Percentiles rank a stretch among this genome's conserved stretches.
phyloP scores from a whole-genome alignment of 2,797 vertebrate species.

The Ataeniobius toweri region DNA sequence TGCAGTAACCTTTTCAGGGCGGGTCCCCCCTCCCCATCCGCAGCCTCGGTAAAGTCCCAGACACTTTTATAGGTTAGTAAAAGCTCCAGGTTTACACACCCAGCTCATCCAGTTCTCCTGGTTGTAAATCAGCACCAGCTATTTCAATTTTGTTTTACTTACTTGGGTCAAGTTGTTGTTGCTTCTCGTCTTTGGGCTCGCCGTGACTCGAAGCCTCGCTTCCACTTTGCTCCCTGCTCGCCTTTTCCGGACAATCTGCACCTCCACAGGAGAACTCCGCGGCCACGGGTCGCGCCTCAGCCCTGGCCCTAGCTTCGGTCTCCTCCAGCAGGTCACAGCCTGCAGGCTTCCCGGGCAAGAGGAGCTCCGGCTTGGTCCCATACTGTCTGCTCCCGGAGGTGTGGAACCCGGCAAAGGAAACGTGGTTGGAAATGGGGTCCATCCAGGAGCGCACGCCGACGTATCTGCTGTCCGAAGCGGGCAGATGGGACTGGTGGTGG shows the following conservation, averaged over 20 bases:
- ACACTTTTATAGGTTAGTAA: slow-evolving; percentile 99
- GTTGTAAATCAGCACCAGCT: slow-evolving; percentile 93
- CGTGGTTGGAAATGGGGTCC: slow-evolving; percentile 89
- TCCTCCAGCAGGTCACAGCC: slow-evolving; percentile 81
- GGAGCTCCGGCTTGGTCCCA: slow-evolving; percentile 88
- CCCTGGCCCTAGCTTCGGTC: not conserved
- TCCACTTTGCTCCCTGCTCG: slow-evolving; percentile 83
- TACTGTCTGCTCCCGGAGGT: slow-evolving; percentile 83
- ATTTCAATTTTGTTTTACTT: slow-evolving; percentile 86
- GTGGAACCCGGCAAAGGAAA: slow-evolving; percentile 83
- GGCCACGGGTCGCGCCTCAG: slow-evolving; percentile 80
- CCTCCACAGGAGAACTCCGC: slow-evolving; percentile 84
- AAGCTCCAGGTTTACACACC: slow-evolving; percentile 98
- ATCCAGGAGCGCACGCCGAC: slow-evolving; percentile 92
- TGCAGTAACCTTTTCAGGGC: slow-evolving; percentile 79
- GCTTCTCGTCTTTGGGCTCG: slow-evolving; percentile 94
- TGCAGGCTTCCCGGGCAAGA: slow-evolving; percentile 61
- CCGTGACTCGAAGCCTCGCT: slow-evolving; percentile 88
- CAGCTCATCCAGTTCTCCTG: slow-evolving; percentile 89
- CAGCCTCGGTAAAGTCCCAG: slow-evolving; percentile 87
- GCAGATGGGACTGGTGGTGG: slow-evolving; percentile 88
- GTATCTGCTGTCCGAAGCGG: slow-evolving; percentile 89
- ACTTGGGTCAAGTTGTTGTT: slow-evolving; percentile 99
- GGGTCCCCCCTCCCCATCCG: slow-evolving; percentile 75
- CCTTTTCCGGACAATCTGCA: slow-evolving; percentile 79